Conservation (phyloP, 1,140 invertebrate genomes). For the Diabrotica virgifera region DNA sequence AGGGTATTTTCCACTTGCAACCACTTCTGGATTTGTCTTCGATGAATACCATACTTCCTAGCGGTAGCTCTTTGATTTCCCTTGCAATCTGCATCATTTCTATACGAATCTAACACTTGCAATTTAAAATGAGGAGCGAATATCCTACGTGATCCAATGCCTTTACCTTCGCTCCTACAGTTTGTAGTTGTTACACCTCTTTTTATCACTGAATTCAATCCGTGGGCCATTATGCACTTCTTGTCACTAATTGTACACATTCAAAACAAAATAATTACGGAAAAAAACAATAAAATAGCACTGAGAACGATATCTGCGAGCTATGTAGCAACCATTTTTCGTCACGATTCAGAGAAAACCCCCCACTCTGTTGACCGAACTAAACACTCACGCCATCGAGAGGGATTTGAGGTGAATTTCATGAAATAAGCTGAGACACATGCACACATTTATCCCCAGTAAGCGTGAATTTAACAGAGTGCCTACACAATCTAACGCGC, state of each 20-base stretch:
- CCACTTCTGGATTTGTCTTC: constrained; percentile 86
- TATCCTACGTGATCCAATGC: constrained; percentile 73
- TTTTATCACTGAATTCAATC: constrained; percentile 54
- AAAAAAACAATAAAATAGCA: constrained; percentile 39
- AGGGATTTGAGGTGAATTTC: constrained; percentile 35
- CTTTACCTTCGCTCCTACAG: constrained; percentile 50
- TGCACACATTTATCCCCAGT: not conserved
- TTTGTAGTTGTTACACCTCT: constrained; percentile 48
- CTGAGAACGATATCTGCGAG: constrained; percentile 33
- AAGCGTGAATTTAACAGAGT: constrained; percentile 14
- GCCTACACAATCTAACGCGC: constrained; percentile 15
- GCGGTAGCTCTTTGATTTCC: constrained; percentile 83
- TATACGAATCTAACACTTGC: constrained; percentile 80
- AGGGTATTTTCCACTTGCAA: constrained; percentile 75
- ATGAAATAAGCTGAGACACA: constrained; percentile 16
- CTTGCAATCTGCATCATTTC: constrained; percentile 76
- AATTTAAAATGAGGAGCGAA: constrained; percentile 82
- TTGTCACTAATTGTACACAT: constrained; percentile 34
- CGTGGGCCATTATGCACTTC: constrained; percentile 55
- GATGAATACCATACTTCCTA: constrained; percentile 81
- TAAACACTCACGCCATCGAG: constrained; percentile 46
- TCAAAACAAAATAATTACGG: constrained; percentile 35
- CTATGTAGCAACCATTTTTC: constrained; percentile 48
- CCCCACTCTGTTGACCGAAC: constrained; percentile 46
- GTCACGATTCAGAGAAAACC: constrained; percentile 49